A percentile compares a stretch with the other conserved stretches of the same genome.
Evolutionary conservation across 2,797 vertebrate species (phyloP).

Genomic region (Poecilia wingei): DNA sequence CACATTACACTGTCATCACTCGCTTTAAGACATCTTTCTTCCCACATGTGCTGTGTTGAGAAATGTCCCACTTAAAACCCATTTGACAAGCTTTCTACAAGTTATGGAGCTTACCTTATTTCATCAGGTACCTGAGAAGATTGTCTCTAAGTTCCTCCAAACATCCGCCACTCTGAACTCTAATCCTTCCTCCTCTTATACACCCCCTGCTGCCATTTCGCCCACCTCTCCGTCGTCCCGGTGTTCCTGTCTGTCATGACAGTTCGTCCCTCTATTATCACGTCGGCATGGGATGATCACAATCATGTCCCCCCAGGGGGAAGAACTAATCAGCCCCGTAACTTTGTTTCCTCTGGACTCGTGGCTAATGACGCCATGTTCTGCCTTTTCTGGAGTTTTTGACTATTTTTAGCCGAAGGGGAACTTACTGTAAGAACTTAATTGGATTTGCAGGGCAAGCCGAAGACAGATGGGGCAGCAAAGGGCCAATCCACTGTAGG

Average conservation of each 20-base stretch:
- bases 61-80: neutral
- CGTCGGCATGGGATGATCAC: constrained; percentile 30
- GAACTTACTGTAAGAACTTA: constrained; percentile 76
- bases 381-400: constrained; percentile 69
- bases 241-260: constrained; percentile 37
- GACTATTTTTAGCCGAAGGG: constrained; percentile 77
- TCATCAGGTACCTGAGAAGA: constrained; percentile 59
- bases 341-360: constrained; percentile 45
- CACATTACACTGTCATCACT: neutral
- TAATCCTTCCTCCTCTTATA: constrained; percentile 71
- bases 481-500: constrained; percentile 63
- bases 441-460: constrained; percentile 80
- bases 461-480: constrained; percentile 73
- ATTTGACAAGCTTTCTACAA: constrained; percentile 1
- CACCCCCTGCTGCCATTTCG: constrained; percentile 46
- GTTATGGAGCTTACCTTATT: constrained; percentile 71
- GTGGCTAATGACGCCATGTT: constrained; percentile 47
- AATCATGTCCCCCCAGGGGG: constrained; percentile 13
- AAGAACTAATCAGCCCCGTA: constrained; percentile 60
- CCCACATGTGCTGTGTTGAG: neutral
- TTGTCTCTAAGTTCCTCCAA: constrained; percentile 61
- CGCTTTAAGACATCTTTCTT: neutral
- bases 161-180: constrained; percentile 50
- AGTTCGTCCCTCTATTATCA: constrained; percentile 18
- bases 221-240: constrained; percentile 36